Conservation (phyloP, 2,113 vertebrate genomes). For the Anarhynchus alexandrinus region DNA sequence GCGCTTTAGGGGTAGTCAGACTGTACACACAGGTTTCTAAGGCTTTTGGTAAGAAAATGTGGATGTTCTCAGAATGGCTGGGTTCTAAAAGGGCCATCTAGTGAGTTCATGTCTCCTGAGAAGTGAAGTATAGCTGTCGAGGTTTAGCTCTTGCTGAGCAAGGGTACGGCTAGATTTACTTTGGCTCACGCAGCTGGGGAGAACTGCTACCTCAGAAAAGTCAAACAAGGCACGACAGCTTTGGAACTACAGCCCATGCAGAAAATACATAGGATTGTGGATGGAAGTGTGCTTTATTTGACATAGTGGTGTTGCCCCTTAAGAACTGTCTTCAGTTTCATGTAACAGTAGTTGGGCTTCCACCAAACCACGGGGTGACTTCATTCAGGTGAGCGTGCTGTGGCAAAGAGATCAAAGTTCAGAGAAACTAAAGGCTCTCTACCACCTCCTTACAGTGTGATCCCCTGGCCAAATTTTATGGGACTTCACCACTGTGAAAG, state of each 20-base stretch:
- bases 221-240: neutral
- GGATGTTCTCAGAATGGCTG: neutral
- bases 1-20: neutral
- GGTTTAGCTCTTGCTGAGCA: neutral
- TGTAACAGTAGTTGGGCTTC: neutral
- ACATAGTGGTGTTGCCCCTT: neutral
- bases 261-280: neutral
- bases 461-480: neutral
- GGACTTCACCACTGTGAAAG: neutral
- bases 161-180: neutral
- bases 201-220: neutral
- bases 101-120: neutral
- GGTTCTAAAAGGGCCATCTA: neutral
- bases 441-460: neutral
- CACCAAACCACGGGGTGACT: neutral
- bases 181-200: neutral
- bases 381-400: neutral
- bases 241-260: neutral
- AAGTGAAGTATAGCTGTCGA: neutral
- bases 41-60: neutral
- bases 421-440: neutral
- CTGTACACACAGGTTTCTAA: neutral
- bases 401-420: neutral
- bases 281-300: neutral
- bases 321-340: neutral